These are phyloP conservation scores for Ptychodera flava DNA, from an alignment of 35 echinoderm and acorn worm genomes.

Conservation along the genomic window DNA sequence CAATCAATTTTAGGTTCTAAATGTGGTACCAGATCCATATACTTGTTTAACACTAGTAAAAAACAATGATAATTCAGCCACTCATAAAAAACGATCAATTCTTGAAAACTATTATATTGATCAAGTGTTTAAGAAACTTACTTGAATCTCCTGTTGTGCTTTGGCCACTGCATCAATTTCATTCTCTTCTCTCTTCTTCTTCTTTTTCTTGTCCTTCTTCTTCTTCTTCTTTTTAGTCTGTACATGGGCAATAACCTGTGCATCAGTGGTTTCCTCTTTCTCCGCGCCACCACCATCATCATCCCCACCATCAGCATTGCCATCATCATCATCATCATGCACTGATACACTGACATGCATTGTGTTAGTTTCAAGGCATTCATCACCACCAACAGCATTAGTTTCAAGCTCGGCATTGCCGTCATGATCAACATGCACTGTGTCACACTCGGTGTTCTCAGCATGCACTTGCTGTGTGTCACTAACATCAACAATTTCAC, in stretches of 20 bases:
- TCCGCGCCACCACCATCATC: background rate
- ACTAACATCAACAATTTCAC: background rate
- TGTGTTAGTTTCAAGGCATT: background rate
- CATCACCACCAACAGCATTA: background rate
- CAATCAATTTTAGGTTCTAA: no score
- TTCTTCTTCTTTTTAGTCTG: background rate
- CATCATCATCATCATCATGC: background rate
- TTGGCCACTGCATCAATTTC: background rate
- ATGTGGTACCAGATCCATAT: no score
- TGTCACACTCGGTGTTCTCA: background rate
- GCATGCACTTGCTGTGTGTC: background rate
- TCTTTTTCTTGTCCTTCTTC: background rate
- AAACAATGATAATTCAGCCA: background rate
- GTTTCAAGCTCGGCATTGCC: background rate
- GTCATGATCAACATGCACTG: background rate
- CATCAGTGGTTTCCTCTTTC: background rate
- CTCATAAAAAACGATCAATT: background rate
- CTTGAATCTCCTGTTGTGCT: background rate
- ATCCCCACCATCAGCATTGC: background rate
- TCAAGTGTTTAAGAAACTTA: background rate
- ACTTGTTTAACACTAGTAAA: no score
- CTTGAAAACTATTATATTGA: background rate
- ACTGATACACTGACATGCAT: background rate
- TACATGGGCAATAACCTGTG: background rate
- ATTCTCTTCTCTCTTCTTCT: background rate